phyloP scores from a whole-genome alignment of 2,113 vertebrate species.

The Bos indicus region DNA sequence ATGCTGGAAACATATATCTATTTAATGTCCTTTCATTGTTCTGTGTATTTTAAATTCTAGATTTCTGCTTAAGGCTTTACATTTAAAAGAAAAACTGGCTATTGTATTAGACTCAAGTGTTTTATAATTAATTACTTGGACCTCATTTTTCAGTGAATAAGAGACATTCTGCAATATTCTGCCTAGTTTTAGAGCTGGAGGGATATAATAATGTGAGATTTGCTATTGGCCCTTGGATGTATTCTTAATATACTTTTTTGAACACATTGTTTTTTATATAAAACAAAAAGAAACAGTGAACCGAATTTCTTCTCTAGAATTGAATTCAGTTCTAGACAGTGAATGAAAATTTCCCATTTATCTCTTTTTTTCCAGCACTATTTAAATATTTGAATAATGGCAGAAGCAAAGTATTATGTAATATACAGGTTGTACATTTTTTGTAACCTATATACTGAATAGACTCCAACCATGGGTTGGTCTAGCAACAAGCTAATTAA shows the following conservation, averaged over 20 bases:
- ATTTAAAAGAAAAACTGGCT: not conserved
- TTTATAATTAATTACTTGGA: slow-evolving; percentile 51
- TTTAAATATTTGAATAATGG: slow-evolving; percentile 46
- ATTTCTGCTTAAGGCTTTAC: not conserved
- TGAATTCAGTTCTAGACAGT: not conserved
- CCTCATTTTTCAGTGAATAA: slow-evolving; percentile 26
- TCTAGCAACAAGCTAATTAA: slow-evolving; percentile 85
- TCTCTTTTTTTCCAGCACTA: not conserved
- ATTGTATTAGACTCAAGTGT: slow-evolving; percentile 29
- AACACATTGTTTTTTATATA: not conserved
- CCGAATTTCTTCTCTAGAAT: not conserved
- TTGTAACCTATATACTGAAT: slow-evolving; percentile 78
- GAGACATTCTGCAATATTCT: not conserved
- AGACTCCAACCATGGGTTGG: slow-evolving; percentile 55
- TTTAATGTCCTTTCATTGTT: slow-evolving; percentile 52
- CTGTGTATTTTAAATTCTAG: slow-evolving; percentile 12
- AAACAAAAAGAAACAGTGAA: not conserved
- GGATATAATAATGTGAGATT: not conserved
- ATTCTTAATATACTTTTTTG: not conserved
- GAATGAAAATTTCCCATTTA: not conserved
- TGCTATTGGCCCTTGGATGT: not conserved
- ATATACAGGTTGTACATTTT: slow-evolving; percentile 29
- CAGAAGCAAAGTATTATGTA: not conserved
- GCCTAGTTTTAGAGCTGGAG: not conserved
- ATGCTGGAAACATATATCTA: slow-evolving; percentile 41